Base-by-base conservation (phyloP, 2,888 invertebrate genomes). In the Lasioglossum figueresi region DNA sequence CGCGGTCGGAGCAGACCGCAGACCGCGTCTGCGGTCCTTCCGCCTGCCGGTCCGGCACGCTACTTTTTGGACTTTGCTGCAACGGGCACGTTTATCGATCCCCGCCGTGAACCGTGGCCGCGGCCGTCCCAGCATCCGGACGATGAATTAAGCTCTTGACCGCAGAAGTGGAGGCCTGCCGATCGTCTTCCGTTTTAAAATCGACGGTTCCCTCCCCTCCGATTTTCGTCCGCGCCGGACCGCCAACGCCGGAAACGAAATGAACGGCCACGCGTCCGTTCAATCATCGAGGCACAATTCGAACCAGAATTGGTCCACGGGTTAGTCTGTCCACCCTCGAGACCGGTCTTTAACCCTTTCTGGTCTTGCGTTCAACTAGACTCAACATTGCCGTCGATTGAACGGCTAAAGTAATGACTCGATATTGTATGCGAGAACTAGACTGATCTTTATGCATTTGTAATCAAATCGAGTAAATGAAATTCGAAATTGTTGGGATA, bases 11-110 rank as follows among this genome's bases (percentile, higher is more conserved):
- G 82, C 87, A 86, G 89, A 92, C 92, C 91, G 91, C 91, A 92
- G 90, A 91, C 92, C 86, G 80, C 86, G 92, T 92, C 92, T 92
- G 92, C 91, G 91, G 91, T 92, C 89, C 88, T 89, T 91, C 91
- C 90, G 88, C 86, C 82, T 86, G 88, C 84, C 88, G 77, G 72
- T 86, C 86, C 79, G 85, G 45, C 87, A 86, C 80, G 85, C 88
- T 91, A 89, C 88, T 90, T 91, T 89, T 89, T 84, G 84, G 86
- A 90, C 86, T 90, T 88, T 40, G 70, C 80, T 84, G 83, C 82
- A 72, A 82, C 82, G 80, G 59, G 70, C 82, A 74, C 81, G 82
- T 88, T 90, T 89, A 90, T 90, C 89, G 90, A 90, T 90, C 86
- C 73, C n/a, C 40, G 70, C n/a, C 37, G 40, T 34, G 63, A 63